Evolutionary conservation across 2,888 invertebrate species (phyloP).

Genomic region (Troides oblongomaculatus): DNA sequence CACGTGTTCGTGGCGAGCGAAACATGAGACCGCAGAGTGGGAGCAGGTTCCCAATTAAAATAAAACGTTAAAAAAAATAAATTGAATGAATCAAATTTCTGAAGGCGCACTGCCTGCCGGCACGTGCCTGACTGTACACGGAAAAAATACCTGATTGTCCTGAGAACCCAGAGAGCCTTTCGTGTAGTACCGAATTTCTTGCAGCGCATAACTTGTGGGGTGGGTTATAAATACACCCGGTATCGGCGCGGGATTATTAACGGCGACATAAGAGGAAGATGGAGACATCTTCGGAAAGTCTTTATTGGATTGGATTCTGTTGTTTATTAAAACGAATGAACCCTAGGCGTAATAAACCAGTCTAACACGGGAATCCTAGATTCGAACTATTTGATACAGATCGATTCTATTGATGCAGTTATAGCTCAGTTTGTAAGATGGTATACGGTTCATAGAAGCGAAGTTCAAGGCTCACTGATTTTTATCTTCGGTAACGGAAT

Average conservation of each 20-base stretch:
- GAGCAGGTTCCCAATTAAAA: constrained; percentile 27
- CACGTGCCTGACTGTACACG: constrained; percentile 18
- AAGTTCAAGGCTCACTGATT: too few relatives aligned
- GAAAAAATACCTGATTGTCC: constrained; percentile 15
- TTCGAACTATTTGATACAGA: too few relatives aligned
- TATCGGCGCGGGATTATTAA: neutral
- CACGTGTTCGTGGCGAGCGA: neutral
- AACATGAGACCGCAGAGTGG: constrained; percentile 8
- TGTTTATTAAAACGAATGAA: neutral
- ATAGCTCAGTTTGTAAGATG: too few relatives aligned
- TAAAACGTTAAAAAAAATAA: constrained; percentile 11
- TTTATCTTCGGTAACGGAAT: too few relatives aligned
- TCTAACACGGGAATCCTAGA: too few relatives aligned
- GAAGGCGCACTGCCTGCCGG: constrained; percentile 14
- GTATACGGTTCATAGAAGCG: too few relatives aligned
- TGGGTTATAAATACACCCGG: constrained; percentile 4
- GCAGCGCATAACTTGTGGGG: constrained; percentile 13
- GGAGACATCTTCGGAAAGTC: constrained; percentile 14
- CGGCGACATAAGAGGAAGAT: constrained; percentile 13
- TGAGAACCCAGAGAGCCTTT: constrained; percentile 4
- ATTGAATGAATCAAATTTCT: constrained; percentile 27
- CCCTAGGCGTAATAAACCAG: too few relatives aligned
- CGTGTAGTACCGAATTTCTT: constrained; percentile 9
- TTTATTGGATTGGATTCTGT: neutral
- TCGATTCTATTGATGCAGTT: too few relatives aligned